Percentiles rank a stretch among this genome's conserved stretches.
Evolutionary conservation across 2,797 vertebrate species (phyloP).

Genomic region (Cirrhinus mrigala): DNA sequence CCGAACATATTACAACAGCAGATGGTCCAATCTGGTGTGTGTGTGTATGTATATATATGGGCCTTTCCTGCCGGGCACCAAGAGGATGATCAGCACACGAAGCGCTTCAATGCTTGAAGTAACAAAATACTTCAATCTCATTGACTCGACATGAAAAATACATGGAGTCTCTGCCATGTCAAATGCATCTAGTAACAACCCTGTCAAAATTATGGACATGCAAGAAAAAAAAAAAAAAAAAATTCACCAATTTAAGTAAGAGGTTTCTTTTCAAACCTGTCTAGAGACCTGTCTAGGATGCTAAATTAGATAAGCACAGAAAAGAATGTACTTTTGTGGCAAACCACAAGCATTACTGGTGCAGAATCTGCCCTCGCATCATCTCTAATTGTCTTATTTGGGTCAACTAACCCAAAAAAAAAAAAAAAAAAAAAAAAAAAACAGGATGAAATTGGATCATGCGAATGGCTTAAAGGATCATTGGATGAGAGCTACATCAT

Average conservation of each 20-base stretch:
- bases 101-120: conserved; percentile 43
- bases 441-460: background rate
- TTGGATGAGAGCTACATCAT: conserved; percentile 8
- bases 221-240: background rate
- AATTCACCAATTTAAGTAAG: background rate
- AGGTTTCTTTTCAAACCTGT: background rate
- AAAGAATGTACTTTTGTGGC: background rate
- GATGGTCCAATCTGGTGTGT: conserved; percentile 57
- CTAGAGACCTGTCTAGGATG: background rate
- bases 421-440: too few species aligned
- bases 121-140: conserved; percentile 27
- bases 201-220: background rate
- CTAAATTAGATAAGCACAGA: background rate
- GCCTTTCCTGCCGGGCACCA: conserved; percentile 44
- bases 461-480: conserved; percentile 3
- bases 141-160: conserved; percentile 26
- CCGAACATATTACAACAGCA: conserved; percentile 56
- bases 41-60: conserved; percentile 21
- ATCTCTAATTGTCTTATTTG: conserved; percentile 7
- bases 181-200: conserved; percentile 6
- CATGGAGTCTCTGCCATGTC: conserved; percentile 13
- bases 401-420: conserved; percentile 14
- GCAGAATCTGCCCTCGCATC: background rate
- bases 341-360: background rate
- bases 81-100: conserved; percentile 29